Base-by-base conservation (phyloP, 2,888 invertebrate species). In the Sclerodermus sp. region DNA sequence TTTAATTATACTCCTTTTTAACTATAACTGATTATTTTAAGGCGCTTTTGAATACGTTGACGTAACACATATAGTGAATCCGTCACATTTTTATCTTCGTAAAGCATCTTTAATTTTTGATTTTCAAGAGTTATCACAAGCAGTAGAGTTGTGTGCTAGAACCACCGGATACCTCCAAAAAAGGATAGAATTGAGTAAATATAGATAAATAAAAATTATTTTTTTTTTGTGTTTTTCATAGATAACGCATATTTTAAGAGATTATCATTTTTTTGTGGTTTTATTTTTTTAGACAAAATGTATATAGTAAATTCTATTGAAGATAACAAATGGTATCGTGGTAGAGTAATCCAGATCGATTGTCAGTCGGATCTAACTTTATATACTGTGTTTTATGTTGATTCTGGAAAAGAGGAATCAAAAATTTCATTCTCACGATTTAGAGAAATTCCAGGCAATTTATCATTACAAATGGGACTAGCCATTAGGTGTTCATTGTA, bases 321-420 rank as follows among this genome's bases (percentile, higher is more conserved):
- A 0, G 83, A 85, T 61, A 79, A 82, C 16, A 76, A 79, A 59
- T 92, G 90, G 90, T 86, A 86, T 66, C 83, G 92, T 47, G 87
- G 84, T 9, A 79, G 83, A 42, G 76, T 89, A 0, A 68, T 77
- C 17, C 73, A 67, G 41, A 64, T 71, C 52, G 51, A 67, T 37
- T 55, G 64, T 44, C 40, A 73, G 66, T 36, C 65, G 0, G 60
- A 68, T 1, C 70, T 79, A 2, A 74, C 79, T 0, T 56, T 69
- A 0, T 84, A 82, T 62, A 79, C 81, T 18, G 82, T 88, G 1
- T 83, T 83, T 62, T 84, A 85, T 57, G 78, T 88, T 15, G 90
- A 90, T 72, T 83, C 84, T 60, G 90, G 90, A 1, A 80, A 82
- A 60, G 78, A 74, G 0, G 81, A 84, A 50, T 64, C 70, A 1